Percentiles rank a stretch among this genome's conserved stretches.
Conservation (phyloP, 2,888 invertebrate genomes). For the Drosophila limbata region DNA sequence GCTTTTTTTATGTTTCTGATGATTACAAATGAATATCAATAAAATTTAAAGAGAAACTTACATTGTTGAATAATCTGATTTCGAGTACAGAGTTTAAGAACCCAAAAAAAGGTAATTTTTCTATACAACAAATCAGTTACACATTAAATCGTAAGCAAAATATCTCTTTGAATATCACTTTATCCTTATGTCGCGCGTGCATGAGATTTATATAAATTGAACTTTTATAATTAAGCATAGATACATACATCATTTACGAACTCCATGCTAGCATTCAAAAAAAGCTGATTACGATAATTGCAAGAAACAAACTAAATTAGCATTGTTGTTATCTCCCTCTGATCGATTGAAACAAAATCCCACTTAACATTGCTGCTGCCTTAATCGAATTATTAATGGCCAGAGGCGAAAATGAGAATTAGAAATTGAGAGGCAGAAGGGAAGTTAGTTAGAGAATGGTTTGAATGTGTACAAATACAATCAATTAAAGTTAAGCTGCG, state of each 20-base stretch:
- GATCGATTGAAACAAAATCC: background rate
- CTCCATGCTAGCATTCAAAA: background rate
- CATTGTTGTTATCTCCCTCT: background rate
- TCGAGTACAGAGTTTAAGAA: too few species aligned
- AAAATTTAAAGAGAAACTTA: too few species aligned
- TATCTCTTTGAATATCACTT: background rate
- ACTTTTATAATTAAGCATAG: constrained; percentile 2
- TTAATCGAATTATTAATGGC: constrained; percentile 62
- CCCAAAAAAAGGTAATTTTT: too few species aligned
- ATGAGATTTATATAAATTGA: background rate
- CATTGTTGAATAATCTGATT: too few species aligned
- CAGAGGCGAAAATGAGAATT: constrained; percentile 10
- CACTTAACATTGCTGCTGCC: constrained; percentile 33
- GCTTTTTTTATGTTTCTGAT: too few species aligned
- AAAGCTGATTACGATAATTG: constrained; percentile 56
- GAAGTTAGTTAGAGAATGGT: background rate
- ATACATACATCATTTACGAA: constrained; percentile 9
- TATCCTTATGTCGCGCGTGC: background rate
- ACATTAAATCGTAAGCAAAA: background rate
- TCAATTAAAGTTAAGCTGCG: constrained; percentile 64
- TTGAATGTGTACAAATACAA: constrained; percentile 64
- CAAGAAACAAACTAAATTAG: background rate
- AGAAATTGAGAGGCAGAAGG: constrained; percentile 1
- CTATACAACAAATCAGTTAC: too few species aligned
- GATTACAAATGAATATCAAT: too few species aligned